phyloP scores from a whole-genome alignment of 2,113 vertebrate genomes.

The Triplophysa rosa region DNA sequence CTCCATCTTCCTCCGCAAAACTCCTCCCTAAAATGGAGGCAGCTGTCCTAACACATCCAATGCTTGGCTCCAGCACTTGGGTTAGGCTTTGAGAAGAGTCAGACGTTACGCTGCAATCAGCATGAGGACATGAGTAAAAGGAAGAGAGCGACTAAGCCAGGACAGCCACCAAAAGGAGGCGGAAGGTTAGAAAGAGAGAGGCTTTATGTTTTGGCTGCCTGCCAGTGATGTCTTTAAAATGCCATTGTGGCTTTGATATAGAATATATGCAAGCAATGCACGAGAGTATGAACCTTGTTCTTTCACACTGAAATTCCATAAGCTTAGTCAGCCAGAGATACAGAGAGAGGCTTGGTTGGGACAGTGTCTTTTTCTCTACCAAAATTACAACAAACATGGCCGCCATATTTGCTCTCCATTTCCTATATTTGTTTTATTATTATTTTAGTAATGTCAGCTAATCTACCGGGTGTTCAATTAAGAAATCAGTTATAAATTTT shows the following conservation, averaged over 20 bases:
- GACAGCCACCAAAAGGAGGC: constrained; percentile 22
- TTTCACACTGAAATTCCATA: constrained; percentile 28
- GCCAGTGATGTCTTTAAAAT: constrained; percentile 71
- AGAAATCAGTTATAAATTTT: constrained; percentile 26
- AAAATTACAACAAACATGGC: constrained; percentile 44
- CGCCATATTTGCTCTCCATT: background rate
- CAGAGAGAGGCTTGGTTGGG: constrained; percentile 21
- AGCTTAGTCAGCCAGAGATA: constrained; percentile 8
- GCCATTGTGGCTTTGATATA: constrained; percentile 64
- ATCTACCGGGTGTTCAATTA: constrained; percentile 11
- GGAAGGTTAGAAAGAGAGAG: constrained; percentile 14
- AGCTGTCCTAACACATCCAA: constrained; percentile 59
- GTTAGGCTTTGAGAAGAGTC: constrained; percentile 68
- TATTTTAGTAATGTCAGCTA: background rate
- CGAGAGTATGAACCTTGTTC: constrained; percentile 35
- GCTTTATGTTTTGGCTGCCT: constrained; percentile 53
- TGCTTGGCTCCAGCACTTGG: constrained; percentile 58
- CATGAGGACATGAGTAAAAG: constrained; percentile 28
- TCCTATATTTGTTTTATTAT: background rate
- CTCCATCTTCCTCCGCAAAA: constrained; percentile 45
- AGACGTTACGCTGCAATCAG: constrained; percentile 55
- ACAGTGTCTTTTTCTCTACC: background rate
- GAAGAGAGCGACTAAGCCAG: constrained; percentile 15
- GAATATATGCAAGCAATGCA: constrained; percentile 57
- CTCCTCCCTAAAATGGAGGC: constrained; percentile 74